Evolutionary conservation across 2,888 invertebrate species (phyloP).

Genomic region (Dermolepida albohirtum): DNA sequence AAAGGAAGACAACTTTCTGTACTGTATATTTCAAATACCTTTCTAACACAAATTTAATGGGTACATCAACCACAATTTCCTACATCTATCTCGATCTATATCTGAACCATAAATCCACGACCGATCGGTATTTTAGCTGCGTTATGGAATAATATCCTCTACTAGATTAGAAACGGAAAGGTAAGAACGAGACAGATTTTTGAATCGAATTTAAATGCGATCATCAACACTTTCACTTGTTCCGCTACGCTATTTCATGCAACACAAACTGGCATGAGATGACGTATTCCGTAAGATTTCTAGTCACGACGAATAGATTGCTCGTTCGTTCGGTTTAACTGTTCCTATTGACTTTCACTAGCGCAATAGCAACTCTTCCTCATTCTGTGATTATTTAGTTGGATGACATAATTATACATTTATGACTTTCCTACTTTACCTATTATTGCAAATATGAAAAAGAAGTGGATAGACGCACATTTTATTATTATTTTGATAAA

Average conservation of each 20-base stretch:
- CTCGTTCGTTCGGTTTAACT: constrained; percentile 14
- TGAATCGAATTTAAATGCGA: constrained; percentile 17
- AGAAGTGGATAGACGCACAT: too few relatives aligned
- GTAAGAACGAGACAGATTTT: background rate
- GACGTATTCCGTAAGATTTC: constrained; percentile 43
- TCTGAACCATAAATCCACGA: background rate
- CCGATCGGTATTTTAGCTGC: background rate
- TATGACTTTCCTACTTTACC: constrained; percentile 21
- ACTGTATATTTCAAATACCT: background rate
- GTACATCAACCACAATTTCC: constrained; percentile 5
- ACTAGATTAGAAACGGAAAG: constrained; percentile 1
- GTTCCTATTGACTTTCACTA: constrained; percentile 35
- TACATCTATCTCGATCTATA: constrained; percentile 4
- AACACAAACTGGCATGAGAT: constrained; percentile 23
- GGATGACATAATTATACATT: constrained; percentile 38
- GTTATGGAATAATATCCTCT: constrained; percentile 2
- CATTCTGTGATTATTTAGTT: constrained; percentile 11
- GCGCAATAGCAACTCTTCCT: constrained; percentile 15
- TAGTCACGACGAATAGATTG: constrained; percentile 33
- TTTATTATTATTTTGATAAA: too few relatives aligned
- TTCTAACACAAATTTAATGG: background rate
- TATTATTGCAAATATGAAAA: too few relatives aligned
- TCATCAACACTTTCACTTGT: constrained; percentile 44
- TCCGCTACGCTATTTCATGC: constrained; percentile 38
- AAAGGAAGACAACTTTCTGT: background rate